phyloP scores from a whole-genome alignment of 2,888 invertebrate genomes.

The Penaeus monodon region DNA sequence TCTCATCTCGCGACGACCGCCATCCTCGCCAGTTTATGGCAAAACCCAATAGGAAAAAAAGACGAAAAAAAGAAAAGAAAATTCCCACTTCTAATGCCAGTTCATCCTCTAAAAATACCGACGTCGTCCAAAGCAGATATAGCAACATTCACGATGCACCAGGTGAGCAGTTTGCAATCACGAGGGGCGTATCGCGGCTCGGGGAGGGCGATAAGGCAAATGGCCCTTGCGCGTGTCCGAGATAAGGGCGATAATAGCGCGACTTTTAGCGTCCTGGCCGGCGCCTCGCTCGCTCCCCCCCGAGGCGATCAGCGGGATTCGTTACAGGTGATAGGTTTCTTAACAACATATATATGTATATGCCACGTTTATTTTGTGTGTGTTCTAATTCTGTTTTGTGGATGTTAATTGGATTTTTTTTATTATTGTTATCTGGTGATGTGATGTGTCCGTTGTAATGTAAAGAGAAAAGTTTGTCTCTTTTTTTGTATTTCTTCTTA shows the following conservation, averaged over 20 bases:
- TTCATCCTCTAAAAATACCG: slow-evolving; percentile 18
- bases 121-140: slow-evolving; percentile 8
- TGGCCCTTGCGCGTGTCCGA: slow-evolving; percentile 1
- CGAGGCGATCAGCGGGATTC: slow-evolving; percentile 22
- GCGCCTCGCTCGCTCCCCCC: too few relatives aligned
- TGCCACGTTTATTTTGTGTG: not conserved
- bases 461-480: too few relatives aligned
- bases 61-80: too few relatives aligned
- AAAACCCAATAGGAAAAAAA: too few relatives aligned
- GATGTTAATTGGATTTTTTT: too few relatives aligned
- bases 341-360: not conserved
- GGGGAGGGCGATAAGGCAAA: slow-evolving; percentile 11
- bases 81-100: not conserved
- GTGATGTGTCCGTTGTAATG: too few relatives aligned
- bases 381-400: too few relatives aligned
- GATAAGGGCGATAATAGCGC: slow-evolving; percentile 10
- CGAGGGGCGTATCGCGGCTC: not conserved
- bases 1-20: too few relatives aligned
- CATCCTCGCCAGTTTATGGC: too few relatives aligned
- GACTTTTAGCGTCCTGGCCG: not conserved
- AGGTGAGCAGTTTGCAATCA: slow-evolving; percentile 2
- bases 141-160: slow-evolving; percentile 23
- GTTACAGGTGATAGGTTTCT: slow-evolving; percentile 38
- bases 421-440: too few relatives aligned
- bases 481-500: too few relatives aligned